phyloP scores from a whole-genome alignment of 2,113 vertebrate species.

The Hydrolagus affinis region DNA sequence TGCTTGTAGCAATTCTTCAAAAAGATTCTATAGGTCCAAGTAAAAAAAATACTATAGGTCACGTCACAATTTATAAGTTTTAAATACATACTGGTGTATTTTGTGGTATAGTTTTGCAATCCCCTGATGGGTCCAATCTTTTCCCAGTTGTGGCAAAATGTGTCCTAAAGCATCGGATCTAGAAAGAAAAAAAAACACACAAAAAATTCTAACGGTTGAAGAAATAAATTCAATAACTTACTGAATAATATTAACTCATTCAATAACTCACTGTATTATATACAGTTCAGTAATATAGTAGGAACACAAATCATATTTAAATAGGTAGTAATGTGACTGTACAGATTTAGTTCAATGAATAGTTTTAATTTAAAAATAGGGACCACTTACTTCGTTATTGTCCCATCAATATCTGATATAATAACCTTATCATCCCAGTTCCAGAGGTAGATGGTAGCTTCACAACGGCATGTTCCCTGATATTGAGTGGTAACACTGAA shows the following conservation, averaged over 20 bases:
- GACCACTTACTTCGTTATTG: conserved; percentile 79
- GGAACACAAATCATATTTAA: no score
- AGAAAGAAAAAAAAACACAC: conserved; percentile 33
- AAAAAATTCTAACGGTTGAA: not conserved
- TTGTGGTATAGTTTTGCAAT: conserved; percentile 87
- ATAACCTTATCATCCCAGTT: conserved; percentile 83
- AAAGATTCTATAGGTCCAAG: no score
- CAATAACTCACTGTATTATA: not conserved
- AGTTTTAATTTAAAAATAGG: no score
- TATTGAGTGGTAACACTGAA: conserved; percentile 93
- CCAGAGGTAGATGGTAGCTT: conserved; percentile 88
- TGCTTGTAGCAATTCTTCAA: no score
- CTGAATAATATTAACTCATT: not conserved
- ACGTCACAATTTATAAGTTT: not conserved
- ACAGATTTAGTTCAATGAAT: not conserved
- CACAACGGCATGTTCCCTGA: conserved; percentile 87
- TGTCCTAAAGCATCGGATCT: conserved; percentile 90
- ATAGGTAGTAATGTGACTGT: not conserved
- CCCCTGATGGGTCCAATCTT: conserved; percentile 90
- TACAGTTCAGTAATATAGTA: not conserved
- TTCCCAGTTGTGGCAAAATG: conserved; percentile 84
- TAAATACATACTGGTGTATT: conserved; percentile 61
- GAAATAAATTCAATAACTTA: not conserved
- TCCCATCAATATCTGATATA: conserved; percentile 91
- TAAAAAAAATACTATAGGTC: no score